Conservation (phyloP, 2,797 vertebrate species). For the Neomorphus geoffroyi region DNA sequence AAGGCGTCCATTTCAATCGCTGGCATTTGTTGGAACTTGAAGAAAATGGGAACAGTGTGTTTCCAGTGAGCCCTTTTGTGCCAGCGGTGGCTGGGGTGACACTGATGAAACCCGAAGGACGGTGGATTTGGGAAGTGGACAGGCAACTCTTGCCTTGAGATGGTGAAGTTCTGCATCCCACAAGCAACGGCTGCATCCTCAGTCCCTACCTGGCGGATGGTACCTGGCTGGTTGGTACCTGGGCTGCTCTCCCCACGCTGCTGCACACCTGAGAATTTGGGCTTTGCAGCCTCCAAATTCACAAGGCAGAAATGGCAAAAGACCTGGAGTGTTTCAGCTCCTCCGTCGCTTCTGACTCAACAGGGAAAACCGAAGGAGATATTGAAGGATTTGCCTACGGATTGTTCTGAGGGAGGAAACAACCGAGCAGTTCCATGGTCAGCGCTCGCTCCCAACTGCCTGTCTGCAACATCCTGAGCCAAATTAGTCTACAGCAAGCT, state of each 20-base stretch:
- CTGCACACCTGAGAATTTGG: neutral
- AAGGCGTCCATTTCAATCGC: neutral
- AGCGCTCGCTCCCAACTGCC: neutral
- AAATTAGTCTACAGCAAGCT: neutral
- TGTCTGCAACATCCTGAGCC: neutral
- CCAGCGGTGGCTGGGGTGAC: neutral
- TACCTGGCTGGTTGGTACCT: neutral
- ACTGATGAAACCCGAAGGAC: accelerated
- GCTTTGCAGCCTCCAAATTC: neutral
- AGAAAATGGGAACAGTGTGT: accelerated
- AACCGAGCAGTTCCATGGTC: neutral
- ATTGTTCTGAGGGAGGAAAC: neutral
- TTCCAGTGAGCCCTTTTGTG: neutral
- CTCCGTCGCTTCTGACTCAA: neutral
- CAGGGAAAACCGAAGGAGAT: neutral
- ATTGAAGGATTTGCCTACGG: neutral
- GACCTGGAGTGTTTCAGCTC: neutral
- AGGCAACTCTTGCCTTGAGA: neutral
- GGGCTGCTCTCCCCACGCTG: neutral
- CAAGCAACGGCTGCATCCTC: neutral
- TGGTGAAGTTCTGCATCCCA: neutral
- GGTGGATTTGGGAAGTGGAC: neutral
- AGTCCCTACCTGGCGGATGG: neutral
- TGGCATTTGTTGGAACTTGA: neutral
- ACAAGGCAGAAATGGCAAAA: neutral